phyloP scores from a whole-genome alignment of 2,888 invertebrate species.

The Ichneumon xanthorius region DNA sequence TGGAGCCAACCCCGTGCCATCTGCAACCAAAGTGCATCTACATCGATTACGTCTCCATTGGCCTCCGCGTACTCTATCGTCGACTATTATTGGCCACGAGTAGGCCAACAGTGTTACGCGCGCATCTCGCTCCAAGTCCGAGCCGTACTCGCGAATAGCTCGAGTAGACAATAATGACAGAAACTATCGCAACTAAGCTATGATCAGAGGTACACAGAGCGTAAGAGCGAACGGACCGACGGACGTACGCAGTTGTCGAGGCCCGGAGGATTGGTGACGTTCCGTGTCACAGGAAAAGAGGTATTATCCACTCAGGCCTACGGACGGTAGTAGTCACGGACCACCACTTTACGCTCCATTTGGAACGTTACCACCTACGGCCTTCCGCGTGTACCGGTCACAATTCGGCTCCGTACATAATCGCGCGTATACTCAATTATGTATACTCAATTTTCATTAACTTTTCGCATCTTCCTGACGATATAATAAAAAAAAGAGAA shows the following conservation, averaged over 20 bases:
- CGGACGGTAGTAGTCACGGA: conserved; percentile 74
- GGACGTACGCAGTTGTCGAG: conserved; percentile 57
- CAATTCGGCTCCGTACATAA: conserved; percentile 69
- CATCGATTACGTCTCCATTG: conserved; percentile 6
- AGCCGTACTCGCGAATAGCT: neutral
- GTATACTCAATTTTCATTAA: conserved; percentile 13
- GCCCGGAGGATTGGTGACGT: conserved; percentile 71
- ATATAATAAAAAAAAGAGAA: neutral
- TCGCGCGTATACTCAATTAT: conserved; percentile 4
- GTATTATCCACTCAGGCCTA: conserved; percentile 82
- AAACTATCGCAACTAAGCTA: conserved; percentile 12
- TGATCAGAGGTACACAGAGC: conserved; percentile 27
- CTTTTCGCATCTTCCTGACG: conserved; percentile 9
- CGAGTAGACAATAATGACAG: conserved; percentile 21
- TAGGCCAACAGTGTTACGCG: conserved; percentile 14
- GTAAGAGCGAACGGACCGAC: conserved; percentile 42
- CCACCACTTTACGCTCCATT: conserved; percentile 81
- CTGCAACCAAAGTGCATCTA: neutral
- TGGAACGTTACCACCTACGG: conserved; percentile 77
- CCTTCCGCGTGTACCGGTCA: conserved; percentile 76
- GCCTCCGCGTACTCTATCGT: neutral
- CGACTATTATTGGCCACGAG: conserved; percentile 7
- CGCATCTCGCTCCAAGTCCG: neutral
- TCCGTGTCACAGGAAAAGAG: conserved; percentile 83
- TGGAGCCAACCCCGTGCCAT: neutral